Conservation (phyloP, 2,888 invertebrate species). For the Netelia inedita region DNA sequence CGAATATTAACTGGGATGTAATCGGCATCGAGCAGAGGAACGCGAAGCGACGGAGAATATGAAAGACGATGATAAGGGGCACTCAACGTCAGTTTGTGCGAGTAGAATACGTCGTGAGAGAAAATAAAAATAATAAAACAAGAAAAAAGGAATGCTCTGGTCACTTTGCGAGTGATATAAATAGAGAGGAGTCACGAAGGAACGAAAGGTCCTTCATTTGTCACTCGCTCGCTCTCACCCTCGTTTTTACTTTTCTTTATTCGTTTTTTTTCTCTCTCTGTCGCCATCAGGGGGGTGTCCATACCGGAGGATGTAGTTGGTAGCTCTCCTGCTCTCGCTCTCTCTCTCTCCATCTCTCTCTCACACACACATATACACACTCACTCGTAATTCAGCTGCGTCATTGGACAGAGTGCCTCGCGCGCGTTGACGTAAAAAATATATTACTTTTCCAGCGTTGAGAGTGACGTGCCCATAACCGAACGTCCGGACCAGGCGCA, state of each 20-base stretch:
- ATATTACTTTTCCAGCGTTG: slow-evolving; percentile 72
- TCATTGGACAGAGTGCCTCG: slow-evolving; percentile 68
- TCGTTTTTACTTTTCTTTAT: slow-evolving; percentile 41
- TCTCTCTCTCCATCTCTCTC: slow-evolving; percentile 28
- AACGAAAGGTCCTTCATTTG: slow-evolving; percentile 50
- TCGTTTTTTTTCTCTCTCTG: slow-evolving; percentile 36
- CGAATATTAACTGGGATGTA: not conserved
- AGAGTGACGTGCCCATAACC: slow-evolving; percentile 77
- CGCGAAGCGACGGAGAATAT: not conserved
- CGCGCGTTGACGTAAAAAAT: slow-evolving; percentile 73
- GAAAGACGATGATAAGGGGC: not conserved
- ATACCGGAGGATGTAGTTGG: slow-evolving; percentile 63
- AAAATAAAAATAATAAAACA: slow-evolving; percentile 31
- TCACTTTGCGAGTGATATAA: slow-evolving; percentile 51
- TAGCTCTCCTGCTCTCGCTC: slow-evolving; percentile 16
- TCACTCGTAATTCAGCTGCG: slow-evolving; percentile 72
- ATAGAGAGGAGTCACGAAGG: slow-evolving; percentile 37
- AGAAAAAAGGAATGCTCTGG: slow-evolving; percentile 5
- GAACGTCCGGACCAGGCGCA: slow-evolving; percentile 77
- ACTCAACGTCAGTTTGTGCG: not conserved
- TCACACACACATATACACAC: not conserved
- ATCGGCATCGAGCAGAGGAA: not conserved
- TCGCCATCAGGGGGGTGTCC: slow-evolving; percentile 40
- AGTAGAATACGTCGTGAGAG: not conserved
- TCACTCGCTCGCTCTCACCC: slow-evolving; percentile 19